Conservation (phyloP, 2,888 invertebrate species). For the Oxytorus armatus region DNA sequence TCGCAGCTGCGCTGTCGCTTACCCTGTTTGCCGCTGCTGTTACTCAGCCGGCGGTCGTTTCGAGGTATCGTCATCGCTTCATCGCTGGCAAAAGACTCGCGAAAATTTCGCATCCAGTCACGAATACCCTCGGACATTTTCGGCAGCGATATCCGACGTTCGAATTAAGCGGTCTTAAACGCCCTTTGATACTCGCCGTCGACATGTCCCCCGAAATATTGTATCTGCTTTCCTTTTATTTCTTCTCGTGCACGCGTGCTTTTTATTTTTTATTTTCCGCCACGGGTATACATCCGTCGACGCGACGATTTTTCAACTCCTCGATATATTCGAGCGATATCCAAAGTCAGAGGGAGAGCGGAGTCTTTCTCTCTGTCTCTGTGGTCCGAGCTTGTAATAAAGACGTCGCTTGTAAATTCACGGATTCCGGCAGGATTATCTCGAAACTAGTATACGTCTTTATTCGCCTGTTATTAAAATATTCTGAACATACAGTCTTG, state of each 20-base stretch:
- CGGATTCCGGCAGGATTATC: slow-evolving; percentile 40
- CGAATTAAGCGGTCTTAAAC: slow-evolving; percentile 79
- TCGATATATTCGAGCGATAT: slow-evolving; percentile 56
- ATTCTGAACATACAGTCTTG: not conserved
- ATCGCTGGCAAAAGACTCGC: slow-evolving; percentile 14
- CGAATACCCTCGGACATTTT: slow-evolving; percentile 42
- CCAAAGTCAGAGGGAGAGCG: not conserved
- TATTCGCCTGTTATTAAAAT: not conserved
- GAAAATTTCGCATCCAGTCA: slow-evolving; percentile 58
- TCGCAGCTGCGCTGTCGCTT: slow-evolving; percentile 51
- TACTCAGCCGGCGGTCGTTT: slow-evolving; percentile 51
- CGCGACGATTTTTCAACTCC: slow-evolving; percentile 61
- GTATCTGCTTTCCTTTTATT: slow-evolving; percentile 21
- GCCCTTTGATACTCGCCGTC: slow-evolving; percentile 78
- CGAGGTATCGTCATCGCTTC: slow-evolving; percentile 35
- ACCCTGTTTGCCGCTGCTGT: slow-evolving; percentile 23
- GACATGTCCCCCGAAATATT: slow-evolving; percentile 74
- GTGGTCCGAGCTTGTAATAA: slow-evolving; percentile 51
- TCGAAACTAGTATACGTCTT: slow-evolving; percentile 1
- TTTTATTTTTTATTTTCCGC: slow-evolving; percentile 45
- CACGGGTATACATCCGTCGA: slow-evolving; percentile 42
- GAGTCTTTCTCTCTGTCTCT: not conserved
- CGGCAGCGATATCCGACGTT: slow-evolving; percentile 43
- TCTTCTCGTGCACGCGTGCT: slow-evolving; percentile 9
- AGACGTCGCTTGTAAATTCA: slow-evolving; percentile 63